A percentile compares a stretch with the other conserved stretches of the same genome.
Conservation (phyloP, 2,113 vertebrate species). For the Ptilorrhoa leucosticta region DNA sequence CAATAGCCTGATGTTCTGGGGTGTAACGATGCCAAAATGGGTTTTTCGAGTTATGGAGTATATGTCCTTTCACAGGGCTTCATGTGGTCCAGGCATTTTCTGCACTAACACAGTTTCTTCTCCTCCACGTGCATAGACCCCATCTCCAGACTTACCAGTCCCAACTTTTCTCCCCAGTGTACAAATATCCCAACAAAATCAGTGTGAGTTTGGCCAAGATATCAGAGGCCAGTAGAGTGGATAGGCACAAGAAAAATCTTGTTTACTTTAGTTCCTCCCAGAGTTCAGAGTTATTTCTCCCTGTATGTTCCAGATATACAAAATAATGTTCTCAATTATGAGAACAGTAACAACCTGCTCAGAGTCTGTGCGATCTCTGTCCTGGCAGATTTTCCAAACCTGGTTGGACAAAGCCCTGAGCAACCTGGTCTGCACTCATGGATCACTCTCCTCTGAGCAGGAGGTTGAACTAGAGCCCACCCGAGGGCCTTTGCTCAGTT, state of each 20-base stretch:
- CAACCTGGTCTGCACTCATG: not conserved
- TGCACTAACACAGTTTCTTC: not conserved
- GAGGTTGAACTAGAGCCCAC: not conserved
- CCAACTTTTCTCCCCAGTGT: not conserved
- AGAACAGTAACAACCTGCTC: not conserved
- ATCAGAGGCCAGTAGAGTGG: not conserved
- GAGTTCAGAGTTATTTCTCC: not conserved
- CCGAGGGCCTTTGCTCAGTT: not conserved
- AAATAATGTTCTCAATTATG: not conserved
- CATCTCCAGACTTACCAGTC: not conserved
- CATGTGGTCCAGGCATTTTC: not conserved
- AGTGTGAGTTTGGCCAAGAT: not conserved
- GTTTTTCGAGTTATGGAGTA: not conserved
- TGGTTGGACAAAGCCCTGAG: not conserved
- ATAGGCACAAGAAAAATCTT: not conserved
- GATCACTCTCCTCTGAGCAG: not conserved
- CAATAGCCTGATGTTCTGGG: not conserved
- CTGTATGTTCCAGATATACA: accelerated
- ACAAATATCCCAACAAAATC: not conserved
- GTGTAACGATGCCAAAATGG: not conserved
- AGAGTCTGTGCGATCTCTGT: not conserved
- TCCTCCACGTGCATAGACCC: not conserved
- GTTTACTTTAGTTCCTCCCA: not conserved
- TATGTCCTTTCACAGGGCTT: not conserved
- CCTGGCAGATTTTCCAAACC: not conserved